Evolutionary conservation across 2,113 vertebrate species (phyloP).

Genomic region (Hypanus sabinus): DNA sequence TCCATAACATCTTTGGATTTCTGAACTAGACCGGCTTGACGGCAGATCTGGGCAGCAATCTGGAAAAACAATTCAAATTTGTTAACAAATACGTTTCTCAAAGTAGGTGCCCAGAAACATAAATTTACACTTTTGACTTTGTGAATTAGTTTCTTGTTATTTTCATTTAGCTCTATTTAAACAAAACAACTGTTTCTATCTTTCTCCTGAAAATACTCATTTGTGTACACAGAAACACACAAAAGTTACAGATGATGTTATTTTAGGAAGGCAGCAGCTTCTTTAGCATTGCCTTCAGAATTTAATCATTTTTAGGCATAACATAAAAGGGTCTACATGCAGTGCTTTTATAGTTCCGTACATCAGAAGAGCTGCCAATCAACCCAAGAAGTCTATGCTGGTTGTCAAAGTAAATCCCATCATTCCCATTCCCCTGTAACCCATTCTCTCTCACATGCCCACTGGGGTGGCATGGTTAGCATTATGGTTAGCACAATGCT

Average conservation of each 20-base stretch:
- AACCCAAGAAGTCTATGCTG: too few relatives aligned
- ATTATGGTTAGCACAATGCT: too few relatives aligned
- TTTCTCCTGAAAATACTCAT: neutral
- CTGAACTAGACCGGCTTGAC: conserved; percentile 67
- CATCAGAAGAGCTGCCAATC: too few relatives aligned
- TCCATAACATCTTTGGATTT: conserved; percentile 71
- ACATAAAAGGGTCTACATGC: neutral
- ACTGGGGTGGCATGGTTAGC: too few relatives aligned
- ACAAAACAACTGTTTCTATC: neutral
- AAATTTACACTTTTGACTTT: neutral
- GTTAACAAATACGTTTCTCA: neutral
- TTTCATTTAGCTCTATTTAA: neutral
- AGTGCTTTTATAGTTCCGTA: too few relatives aligned
- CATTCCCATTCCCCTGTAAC: too few relatives aligned
- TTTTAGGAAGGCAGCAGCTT: neutral
- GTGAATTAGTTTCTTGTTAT: neutral
- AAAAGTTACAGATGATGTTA: neutral
- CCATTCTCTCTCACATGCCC: too few relatives aligned
- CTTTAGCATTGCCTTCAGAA: neutral
- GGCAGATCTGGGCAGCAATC: conserved; percentile 75
- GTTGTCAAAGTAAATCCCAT: too few relatives aligned
- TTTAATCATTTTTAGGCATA: neutral
- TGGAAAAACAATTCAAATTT: conserved; percentile 40
- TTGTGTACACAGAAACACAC: neutral
- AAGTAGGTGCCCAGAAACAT: neutral